Evolutionary conservation across 2,888 invertebrate species (phyloP).

Genomic region (Trissolcus brochymenae): DNA sequence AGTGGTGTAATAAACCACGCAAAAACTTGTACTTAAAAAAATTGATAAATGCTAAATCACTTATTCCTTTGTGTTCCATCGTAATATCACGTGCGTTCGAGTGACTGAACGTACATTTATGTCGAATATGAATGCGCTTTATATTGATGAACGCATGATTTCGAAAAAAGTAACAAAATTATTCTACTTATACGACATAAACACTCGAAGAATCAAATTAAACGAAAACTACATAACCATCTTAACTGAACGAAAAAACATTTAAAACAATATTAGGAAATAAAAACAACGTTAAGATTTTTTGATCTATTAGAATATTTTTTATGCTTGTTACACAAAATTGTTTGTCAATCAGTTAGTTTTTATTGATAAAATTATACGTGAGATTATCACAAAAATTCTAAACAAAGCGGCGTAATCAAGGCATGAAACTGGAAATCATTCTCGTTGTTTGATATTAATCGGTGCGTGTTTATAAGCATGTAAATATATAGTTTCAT

Average conservation of each 20-base stretch:
- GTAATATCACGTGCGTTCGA: constrained; percentile 22
- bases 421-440: constrained; percentile 1
- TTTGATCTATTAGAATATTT: too few species aligned
- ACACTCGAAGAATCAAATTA: too few species aligned
- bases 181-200: too few species aligned
- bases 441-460: not conserved
- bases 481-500: constrained; percentile 22
- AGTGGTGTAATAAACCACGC: constrained; percentile 41
- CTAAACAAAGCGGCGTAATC: not conserved
- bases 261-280: too few species aligned
- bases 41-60: constrained; percentile 47
- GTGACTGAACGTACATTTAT: constrained; percentile 33
- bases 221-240: too few species aligned
- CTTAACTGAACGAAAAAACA: too few species aligned
- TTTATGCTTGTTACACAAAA: too few species aligned
- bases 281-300: too few species aligned
- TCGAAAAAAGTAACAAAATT: too few species aligned
- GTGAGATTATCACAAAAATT: too few species aligned
- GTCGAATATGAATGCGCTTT: constrained; percentile 13
- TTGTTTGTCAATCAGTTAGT: too few species aligned
- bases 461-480: constrained; percentile 14
- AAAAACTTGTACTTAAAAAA: constrained; percentile 44
- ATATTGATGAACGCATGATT: not conserved
- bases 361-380: too few species aligned
- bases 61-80: constrained; percentile 36